Base-by-base conservation (phyloP, 2,888 invertebrate species). In the Callyntrura guangdongensis region DNA sequence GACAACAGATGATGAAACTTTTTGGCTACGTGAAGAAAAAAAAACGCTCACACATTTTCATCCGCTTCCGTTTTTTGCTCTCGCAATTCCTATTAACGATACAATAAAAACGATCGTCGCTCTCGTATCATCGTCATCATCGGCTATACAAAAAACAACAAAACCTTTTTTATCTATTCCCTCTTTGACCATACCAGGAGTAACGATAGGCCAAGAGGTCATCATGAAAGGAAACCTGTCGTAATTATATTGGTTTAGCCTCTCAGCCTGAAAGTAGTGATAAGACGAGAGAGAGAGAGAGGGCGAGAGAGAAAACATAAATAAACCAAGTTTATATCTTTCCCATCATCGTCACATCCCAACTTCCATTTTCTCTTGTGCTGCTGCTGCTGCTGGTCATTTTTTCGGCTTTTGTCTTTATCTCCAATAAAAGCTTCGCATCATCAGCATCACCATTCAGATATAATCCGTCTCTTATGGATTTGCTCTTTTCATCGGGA, bases 31-130 rank as follows among this genome's bases (percentile, higher is more conserved):
- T 36, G 36, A 36, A 36, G 6, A 36, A 36, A 36, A 36, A 53
- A 36, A 36, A 36, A 36, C 2, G 53, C 8, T 53, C n/a, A n/a
- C 2, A n/a, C 53, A 53, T 36, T 6, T 36, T 6, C 6, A 36
- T 36, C 36, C 36, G 36, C 36, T 36, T 36, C 6, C 3, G 36
- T 2, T 72, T 72, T 20, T 6, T 36, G 47, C 69, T 67, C 67
- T 36, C 11, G 36, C 69, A 8, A 36, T 45, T 72, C 12, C 72
- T 47, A 72, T 47, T 72, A 45, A 72, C 47, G 17, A n/a, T 17
- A 47, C 45, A 72, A 72, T 72, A 72, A 72, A 72, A 72, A 72
- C 72, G 20, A 72, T 72, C 22, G 72, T 72, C 1, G 17, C 47
- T 20, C 36, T 11, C 8, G 9, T 20, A 72, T 47, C 72, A 47